Percentiles rank a stretch among this genome's conserved stretches.
These are phyloP conservation scores for Eumaeus atala DNA, from an alignment of 1,140 invertebrate species.

Conservation along the genomic window DNA sequence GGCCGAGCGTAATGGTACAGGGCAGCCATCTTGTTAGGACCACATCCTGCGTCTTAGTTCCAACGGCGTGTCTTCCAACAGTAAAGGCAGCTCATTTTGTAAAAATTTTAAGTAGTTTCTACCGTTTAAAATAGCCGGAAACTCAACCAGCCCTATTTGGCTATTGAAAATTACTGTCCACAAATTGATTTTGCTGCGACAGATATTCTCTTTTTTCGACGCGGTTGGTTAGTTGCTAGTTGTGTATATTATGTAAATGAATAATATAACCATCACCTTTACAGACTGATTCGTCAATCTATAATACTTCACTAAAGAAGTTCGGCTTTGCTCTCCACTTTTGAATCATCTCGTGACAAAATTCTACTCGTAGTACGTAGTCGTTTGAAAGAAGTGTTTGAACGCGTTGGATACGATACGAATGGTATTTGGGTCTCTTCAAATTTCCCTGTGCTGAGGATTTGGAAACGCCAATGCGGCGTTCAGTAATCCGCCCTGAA, in stretches of 20 bases:
- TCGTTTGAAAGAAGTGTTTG: constrained; percentile 12
- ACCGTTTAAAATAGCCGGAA: not conserved
- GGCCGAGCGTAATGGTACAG: not conserved
- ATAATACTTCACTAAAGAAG: constrained; percentile 7
- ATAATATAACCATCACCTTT: not conserved
- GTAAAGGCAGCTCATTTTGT: not conserved
- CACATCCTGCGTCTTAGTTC: not conserved
- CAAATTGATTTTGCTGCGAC: not conserved
- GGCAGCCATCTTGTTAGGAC: not conserved
- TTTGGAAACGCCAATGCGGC: constrained; percentile 7
- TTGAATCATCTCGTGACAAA: constrained; percentile 11
- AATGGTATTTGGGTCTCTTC: not conserved
- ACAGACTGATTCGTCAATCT: not conserved
- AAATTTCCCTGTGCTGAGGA: constrained; percentile 9
- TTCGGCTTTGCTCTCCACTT: constrained; percentile 7
- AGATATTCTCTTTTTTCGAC: not conserved
- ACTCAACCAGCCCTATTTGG: not conserved
- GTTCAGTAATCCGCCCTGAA: constrained; percentile 9
- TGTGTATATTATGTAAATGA: not conserved
- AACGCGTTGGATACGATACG: constrained; percentile 12
- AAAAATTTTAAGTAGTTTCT: not conserved
- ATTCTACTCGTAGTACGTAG: constrained; percentile 7
- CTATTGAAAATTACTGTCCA: not conserved
- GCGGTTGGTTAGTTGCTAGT: not conserved
- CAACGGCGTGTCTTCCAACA: not conserved